Evolutionary conservation across 92 coral and sea anemone species (phyloP), one percentile per base, ranked within the genome.

Genomic region (Desmophyllum pertusum): DNA sequence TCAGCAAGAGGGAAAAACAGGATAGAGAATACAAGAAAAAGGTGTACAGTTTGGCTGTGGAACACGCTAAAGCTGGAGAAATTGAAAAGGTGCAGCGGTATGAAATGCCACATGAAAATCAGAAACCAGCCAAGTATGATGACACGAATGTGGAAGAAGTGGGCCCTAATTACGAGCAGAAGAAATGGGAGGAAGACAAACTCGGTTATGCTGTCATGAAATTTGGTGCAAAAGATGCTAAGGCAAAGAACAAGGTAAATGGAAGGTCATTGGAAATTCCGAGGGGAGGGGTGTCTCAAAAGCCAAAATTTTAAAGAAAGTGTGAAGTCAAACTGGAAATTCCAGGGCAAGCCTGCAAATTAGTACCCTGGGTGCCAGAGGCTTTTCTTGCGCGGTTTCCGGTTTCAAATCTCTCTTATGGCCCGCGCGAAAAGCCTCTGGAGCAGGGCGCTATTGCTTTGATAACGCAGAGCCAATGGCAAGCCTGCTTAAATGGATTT

Each of bases 181-280:
- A 94, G 62, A 95, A 93, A 73, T 97, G 99, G 99, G 99, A 97
- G 73, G 99, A 97, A 6, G 98, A 97, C 50, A 97, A 97, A 66
- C 92, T 97, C 75, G 98, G 94, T 1, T 91, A 97, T 85, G 99
- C 99, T 42, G 93, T 90, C 85, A 94, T 95, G 99, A 92, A 88
- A 41, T 91, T 97, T 91, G 99, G 99, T n/a, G 99, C 99, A 5
- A 94, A 89, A 73, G 98, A 97, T 87, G 99, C 99, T 6, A 97
- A 92, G 79, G 79, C 88, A n/a, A 97, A 95, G 75, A 97, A 88
- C 65, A 97, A 97, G 94, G 99, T 97, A 69, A 3, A 65, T 57
- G 75, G n/a, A n/a, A n/a, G n/a, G n/a, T n/a, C n/a, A n/a, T n/a
- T n/a, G n/a, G n/a, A n/a, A n/a, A n/a, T n/a, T n/a, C n/a, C n/a